Base-by-base conservation (phyloP, 2,888 invertebrate species). In the Steromphala cineraria region DNA sequence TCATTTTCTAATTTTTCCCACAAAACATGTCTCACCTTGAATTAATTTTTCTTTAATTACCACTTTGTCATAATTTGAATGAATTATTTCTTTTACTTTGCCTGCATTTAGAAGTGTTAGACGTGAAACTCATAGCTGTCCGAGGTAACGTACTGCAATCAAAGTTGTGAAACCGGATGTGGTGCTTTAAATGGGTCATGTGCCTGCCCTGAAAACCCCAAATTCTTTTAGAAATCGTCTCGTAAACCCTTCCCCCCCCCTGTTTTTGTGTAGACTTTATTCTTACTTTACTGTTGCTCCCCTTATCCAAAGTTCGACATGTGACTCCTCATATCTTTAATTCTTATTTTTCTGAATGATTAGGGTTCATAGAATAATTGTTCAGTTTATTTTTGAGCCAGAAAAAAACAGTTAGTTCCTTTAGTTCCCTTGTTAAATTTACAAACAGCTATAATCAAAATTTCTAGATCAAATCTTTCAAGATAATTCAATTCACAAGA, bases 61-160 rank as follows among this genome's bases (percentile, higher is more conserved):
- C 56, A 55, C 55, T 10, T n/a, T 19, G 24, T 56, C 56, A 56
- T 19, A 56, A 21, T 56, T 56, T 19, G 24, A 56, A 24, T 56
- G 71, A 71, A 15, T 17, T 15, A 36, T 71, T 71, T 71, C 67
- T 71, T n/a, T 71, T 71, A 71, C 71, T 40, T 36, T 71, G 71
- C 71, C 28, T 36, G 19, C 71, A 8, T 56, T 5, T 56, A 56
- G 56, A 56, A 24, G 56, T 56, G 40, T 0, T 71, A 46, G 75
- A 75, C 55, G 83, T 85, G 53, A 83, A 80, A 28, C 84, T 85
- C 74, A 78, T 85, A 40, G 85, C 84, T 21, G 85, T 85, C 8
- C 84, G 83, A 85, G 85, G 85, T 85, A 85, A 71, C 15, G 71
- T 71, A 71, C 71, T 17, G 46, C 46, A 13, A 10, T 46, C 46